Conservation (phyloP, 2,113 vertebrate species). For the Thalassoma bifasciatum region DNA sequence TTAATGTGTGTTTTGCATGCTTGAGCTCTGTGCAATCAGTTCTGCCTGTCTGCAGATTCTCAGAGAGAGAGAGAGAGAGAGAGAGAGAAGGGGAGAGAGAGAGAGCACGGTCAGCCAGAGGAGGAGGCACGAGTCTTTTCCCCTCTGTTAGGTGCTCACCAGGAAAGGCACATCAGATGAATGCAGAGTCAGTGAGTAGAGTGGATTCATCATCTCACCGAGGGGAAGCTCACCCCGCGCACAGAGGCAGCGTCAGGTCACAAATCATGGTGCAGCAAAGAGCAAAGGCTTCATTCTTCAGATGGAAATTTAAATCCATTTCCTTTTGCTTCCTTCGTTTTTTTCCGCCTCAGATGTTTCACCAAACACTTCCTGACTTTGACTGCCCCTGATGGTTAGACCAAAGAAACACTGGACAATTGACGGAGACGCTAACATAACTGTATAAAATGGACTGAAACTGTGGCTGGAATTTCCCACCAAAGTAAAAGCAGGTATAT, state of each 20-base stretch:
- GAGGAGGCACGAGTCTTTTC: constrained; percentile 1
- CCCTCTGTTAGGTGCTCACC: constrained; percentile 35
- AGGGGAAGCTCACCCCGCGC: not conserved
- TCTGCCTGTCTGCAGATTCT: not conserved
- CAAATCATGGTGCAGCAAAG: not conserved
- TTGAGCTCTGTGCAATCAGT: constrained; percentile 5
- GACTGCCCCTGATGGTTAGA: not conserved
- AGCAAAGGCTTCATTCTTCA: no score
- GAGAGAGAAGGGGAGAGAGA: no score
- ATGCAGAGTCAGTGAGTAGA: not conserved
- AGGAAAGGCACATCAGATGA: not conserved
- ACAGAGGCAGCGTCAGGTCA: not conserved
- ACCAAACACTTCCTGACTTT: not conserved
- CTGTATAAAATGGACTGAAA: no score
- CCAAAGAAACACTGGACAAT: no score
- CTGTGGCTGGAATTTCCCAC: no score
- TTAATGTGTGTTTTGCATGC: constrained; percentile 15
- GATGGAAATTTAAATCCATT: not conserved
- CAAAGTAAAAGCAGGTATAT: no score
- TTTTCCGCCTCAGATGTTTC: not conserved
- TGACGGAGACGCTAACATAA: not conserved
- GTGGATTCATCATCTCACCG: not conserved
- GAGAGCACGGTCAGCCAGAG: not conserved
- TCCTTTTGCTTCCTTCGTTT: not conserved
- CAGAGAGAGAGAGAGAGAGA: no score